Conservation (phyloP, 2,113 vertebrate genomes). For the Nycticebus coucang region DNA sequence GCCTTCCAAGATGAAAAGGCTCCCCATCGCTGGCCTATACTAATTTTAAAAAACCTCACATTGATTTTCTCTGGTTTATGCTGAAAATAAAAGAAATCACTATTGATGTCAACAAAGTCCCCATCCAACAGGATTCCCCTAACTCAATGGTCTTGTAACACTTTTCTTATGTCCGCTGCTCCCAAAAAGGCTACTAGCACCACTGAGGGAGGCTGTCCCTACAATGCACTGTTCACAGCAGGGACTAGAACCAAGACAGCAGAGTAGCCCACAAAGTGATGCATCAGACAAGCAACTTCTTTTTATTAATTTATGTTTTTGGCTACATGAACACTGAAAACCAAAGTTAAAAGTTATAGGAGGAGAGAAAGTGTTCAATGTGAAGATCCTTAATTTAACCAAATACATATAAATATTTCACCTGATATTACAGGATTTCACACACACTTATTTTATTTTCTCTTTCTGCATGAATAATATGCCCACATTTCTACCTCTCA, state of each 20-base stretch:
- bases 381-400: not conserved
- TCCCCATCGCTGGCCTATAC: not conserved
- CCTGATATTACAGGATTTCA: not conserved
- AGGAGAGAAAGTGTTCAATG: not conserved
- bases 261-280: not conserved
- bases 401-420: constrained; percentile 35
- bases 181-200: not conserved
- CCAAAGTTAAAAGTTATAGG: not conserved
- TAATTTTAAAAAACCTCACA: not conserved
- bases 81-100: not conserved
- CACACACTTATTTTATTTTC: not conserved
- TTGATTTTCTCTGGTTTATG: not conserved
- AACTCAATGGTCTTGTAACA: not conserved
- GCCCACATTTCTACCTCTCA: constrained; percentile 62
- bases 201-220: not conserved
- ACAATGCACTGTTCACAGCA: not conserved
- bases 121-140: not conserved
- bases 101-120: not conserved
- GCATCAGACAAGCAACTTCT: not conserved
- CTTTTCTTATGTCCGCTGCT: not conserved
- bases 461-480: constrained; percentile 63
- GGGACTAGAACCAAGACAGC: not conserved
- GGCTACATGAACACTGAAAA: not conserved
- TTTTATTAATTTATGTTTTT: constrained; percentile 14
- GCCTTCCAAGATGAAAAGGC: too few relatives aligned